Evolutionary conservation across 1,140 invertebrate species (phyloP), one percentile per base, ranked within the genome.

Genomic region (Nylanderia fulva): DNA sequence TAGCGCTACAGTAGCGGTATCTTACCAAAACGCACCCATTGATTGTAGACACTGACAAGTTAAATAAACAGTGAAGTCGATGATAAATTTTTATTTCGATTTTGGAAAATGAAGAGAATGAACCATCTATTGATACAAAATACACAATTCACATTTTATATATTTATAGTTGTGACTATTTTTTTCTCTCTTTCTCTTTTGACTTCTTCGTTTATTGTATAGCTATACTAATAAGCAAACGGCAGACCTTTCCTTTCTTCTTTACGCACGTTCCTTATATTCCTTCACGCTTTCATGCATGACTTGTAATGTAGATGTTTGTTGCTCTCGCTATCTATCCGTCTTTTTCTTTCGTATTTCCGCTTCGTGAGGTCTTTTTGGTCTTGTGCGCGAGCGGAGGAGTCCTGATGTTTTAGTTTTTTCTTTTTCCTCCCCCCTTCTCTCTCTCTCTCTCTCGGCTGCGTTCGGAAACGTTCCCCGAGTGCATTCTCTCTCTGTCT

Each of bases 211-310:
- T 24, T 58, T 21, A 2, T n/a, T 29, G 61, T 45, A 52, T 60
- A 75, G 60, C n/a, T n/a, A 76, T 45, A 60, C 71, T 64, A 72
- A 72, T 69, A 42, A 61, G 71, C 72, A n/a, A 68, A 58, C 60
- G 60, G 45, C 29, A 33, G 33, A n/a, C 61, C 29, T n/a, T n/a
- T n/a, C n/a, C n/a, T n/a, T n/a, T n/a, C n/a, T n/a, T n/a, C n/a
- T n/a, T n/a, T n/a, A n/a, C n/a, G 56, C 48, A 45, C 36, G 64
- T 64, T 61, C 21, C 61, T 63, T 54, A 15, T 52, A 36, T 13
- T 27, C n/a, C 77, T 33, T 27, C 45, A 48, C 45, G 76, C 42
- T 84, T 60, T 83, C 56, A 27, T 58, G 56, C 29, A 84, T 15
- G 42, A 75, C 15, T 42, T 48, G 45, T 13, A 45, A 29, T 39